These are phyloP conservation scores for Montipora efflorescens DNA, from an alignment of 64 coral and sea anemone genomes.

Conservation along the genomic window DNA sequence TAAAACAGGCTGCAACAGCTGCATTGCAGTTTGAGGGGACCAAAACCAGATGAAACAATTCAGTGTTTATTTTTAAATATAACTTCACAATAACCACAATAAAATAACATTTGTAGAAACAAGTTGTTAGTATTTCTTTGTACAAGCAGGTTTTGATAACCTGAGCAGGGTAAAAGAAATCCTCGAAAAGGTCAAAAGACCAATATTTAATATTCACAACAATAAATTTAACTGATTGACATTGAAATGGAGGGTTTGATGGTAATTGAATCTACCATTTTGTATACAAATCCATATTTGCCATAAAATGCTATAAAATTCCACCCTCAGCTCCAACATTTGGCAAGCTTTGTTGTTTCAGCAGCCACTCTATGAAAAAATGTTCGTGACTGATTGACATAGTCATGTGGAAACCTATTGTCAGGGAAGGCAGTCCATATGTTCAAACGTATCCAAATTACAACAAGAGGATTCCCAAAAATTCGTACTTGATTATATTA, in stretches of 20 bases:
- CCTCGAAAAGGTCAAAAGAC: neutral
- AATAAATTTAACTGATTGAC: neutral
- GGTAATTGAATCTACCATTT: neutral
- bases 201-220: neutral
- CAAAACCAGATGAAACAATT: too few relatives aligned
- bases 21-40: too few relatives aligned
- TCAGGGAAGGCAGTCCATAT: too few relatives aligned
- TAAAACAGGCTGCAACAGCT: too few relatives aligned
- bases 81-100: constrained; percentile 11
- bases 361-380: too few relatives aligned
- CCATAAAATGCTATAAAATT: neutral
- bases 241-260: neutral
- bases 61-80: neutral
- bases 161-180: neutral
- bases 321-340: too few relatives aligned
- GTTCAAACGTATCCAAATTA: too few relatives aligned
- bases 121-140: constrained; percentile 10
- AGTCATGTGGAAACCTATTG: too few relatives aligned
- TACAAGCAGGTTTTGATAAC: neutral
- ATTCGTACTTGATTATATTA: too few relatives aligned
- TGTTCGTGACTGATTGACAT: too few relatives aligned
- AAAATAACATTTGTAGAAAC: neutral
- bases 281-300: neutral
- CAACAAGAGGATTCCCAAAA: too few relatives aligned
- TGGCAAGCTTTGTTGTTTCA: too few relatives aligned